Base-by-base conservation (phyloP, 2,113 vertebrate genomes). In the Nothocercus nigrocapillus region DNA sequence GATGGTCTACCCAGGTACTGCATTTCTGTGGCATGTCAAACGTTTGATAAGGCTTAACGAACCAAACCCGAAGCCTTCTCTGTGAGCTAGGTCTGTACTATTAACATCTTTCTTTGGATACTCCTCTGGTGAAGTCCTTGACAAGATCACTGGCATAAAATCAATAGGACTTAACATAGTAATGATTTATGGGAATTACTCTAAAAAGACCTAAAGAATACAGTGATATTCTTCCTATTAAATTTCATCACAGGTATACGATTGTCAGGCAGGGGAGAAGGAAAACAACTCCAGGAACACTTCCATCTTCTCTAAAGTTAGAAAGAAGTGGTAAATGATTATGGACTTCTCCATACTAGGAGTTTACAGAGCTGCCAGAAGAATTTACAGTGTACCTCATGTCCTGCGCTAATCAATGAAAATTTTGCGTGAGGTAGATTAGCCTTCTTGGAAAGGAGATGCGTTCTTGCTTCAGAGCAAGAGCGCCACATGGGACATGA, bases 111-210 rank as follows among this genome's bases (percentile, higher is more conserved):
- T 86, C 79, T 83, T 86, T 59, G 85, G 86, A 82, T n/a, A 56
- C 9, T 81, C 88, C 51, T 56, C 11, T 80, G 67, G 81, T 77
- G 21, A 94, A 82, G 64, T 85, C 42, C 66, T 66, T 92, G 77
- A 81, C 74, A 95, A 73, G 79, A 82, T 89, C 69, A 82, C 62
- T 79, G 90, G 64, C 82, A 79, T 66, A 89, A 96, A 94, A 95
- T 59, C 79, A 95, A 82, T 36, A 66, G 25, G 74, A 62, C 19
- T 95, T 94, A 51, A 88, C 38, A 69, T 44, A 87, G 82, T 85
- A 91, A 95, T 13, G 59, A 16, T 66, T 45, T 5, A 3, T 17
- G 56, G 44, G 85, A 93, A 91, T 83, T 42, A 36, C 54, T 76
- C 63, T 10, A 70, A 45, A 85, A 87, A 91, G 45, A 30, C 1